phyloP scores from a whole-genome alignment of 1,140 invertebrate species.

The Prorops nasuta region DNA sequence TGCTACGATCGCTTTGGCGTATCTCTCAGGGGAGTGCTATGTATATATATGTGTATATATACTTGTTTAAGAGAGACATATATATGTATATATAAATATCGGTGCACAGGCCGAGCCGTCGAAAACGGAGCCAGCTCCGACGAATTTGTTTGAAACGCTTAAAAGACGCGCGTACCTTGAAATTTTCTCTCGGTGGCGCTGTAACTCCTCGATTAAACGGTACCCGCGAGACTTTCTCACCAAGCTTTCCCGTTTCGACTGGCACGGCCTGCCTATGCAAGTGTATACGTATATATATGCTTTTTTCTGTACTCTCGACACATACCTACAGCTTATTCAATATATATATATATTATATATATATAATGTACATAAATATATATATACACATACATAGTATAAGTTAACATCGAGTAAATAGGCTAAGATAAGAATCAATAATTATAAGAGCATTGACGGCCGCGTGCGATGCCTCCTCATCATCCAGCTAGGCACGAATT shows the following conservation, averaged over 20 bases:
- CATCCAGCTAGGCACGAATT: conserved; percentile 52
- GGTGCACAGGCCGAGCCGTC: no score
- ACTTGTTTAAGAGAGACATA: conserved; percentile 4
- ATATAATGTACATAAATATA: conserved; percentile 22
- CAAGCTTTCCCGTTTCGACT: no score
- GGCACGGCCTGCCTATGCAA: no score
- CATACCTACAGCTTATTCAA: conserved; percentile 21
- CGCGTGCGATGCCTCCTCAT: conserved; percentile 50
- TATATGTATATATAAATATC: conserved; percentile 12
- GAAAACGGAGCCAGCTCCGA: no score
- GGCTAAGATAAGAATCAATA: conserved; percentile 39
- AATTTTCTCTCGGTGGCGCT: no score
- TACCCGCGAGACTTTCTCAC: no score
- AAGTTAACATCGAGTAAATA: conserved; percentile 32
- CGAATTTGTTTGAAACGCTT: no score
- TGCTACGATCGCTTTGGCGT: conserved; percentile 32
- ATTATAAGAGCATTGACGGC: conserved; percentile 45
- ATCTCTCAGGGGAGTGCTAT: conserved; percentile 23
- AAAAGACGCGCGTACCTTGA: no score
- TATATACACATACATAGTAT: conserved; percentile 22
- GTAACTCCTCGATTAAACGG: no score
- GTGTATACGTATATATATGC: no score
- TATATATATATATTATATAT: conserved; percentile 20
- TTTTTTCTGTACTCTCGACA: no score
- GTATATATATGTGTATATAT: conserved; percentile 8